Conservation (phyloP, 2,888 invertebrate species). For the Dynastes maya region DNA sequence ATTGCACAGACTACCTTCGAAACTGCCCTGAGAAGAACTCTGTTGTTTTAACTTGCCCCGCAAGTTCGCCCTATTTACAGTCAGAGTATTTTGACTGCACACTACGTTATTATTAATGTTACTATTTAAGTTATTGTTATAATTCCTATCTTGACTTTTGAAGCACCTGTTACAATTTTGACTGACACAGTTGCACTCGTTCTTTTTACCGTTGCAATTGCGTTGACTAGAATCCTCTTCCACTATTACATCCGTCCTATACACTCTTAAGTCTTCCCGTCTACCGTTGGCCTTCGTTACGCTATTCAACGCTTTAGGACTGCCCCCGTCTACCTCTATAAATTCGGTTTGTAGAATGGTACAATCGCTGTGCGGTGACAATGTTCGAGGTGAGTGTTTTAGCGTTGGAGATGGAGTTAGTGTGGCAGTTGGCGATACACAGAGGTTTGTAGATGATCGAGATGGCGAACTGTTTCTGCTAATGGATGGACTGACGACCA, state of each 20-base stretch:
- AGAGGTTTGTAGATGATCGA: slow-evolving; percentile 58
- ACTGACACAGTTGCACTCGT: slow-evolving; percentile 56
- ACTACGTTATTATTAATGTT: slow-evolving; percentile 64
- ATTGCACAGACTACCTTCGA: slow-evolving; percentile 72
- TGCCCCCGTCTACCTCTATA: slow-evolving; percentile 55
- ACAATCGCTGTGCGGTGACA: slow-evolving; percentile 62
- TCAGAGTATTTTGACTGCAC: slow-evolving; percentile 62
- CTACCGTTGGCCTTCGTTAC: slow-evolving; percentile 24
- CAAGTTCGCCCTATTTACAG: slow-evolving; percentile 62
- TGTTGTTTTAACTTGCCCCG: slow-evolving; percentile 67
- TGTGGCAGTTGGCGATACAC: slow-evolving; percentile 65
- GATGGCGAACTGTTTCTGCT: slow-evolving; percentile 61
- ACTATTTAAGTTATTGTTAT: slow-evolving; percentile 64
- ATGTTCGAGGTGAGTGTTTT: slow-evolving; percentile 46
- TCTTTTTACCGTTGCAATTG: slow-evolving; percentile 49
- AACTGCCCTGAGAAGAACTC: slow-evolving; percentile 70
- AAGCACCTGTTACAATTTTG: slow-evolving; percentile 65
- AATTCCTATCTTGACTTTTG: slow-evolving; percentile 63
- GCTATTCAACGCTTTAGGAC: slow-evolving; percentile 39
- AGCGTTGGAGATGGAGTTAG: slow-evolving; percentile 63
- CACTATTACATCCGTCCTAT: slow-evolving; percentile 42
- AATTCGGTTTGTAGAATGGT: slow-evolving; percentile 59
- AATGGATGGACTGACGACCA: slow-evolving; percentile 64
- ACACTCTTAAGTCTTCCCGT: slow-evolving; percentile 40
- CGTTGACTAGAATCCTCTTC: slow-evolving; percentile 50